Conservation (phyloP, 2,888 invertebrate genomes). For the Belgica antarctica region DNA sequence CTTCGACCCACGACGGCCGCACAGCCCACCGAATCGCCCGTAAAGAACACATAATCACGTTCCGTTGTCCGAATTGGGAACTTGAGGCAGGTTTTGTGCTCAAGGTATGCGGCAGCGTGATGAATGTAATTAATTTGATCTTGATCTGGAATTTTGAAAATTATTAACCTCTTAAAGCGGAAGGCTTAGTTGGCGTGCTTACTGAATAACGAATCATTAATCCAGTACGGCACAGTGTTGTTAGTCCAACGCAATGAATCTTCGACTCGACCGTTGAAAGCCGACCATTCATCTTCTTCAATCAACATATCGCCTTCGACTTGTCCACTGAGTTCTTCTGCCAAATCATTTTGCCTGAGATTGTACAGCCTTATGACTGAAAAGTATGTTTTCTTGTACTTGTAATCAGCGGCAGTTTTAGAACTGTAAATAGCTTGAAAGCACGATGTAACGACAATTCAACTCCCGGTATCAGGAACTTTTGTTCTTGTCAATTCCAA, state of each 20-base stretch:
- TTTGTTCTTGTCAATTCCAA: no score
- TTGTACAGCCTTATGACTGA: conserved; percentile 4
- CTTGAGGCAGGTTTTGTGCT: neutral
- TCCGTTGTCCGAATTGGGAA: conserved; percentile 17
- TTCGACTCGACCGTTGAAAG: conserved; percentile 49
- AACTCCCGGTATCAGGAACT: no score
- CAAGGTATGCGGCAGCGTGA: conserved; percentile 6
- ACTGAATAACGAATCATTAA: conserved; percentile 58
- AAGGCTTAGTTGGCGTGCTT: neutral
- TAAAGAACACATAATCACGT: conserved; percentile 20
- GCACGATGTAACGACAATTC: no score
- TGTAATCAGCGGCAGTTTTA: neutral
- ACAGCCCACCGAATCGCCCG: conserved; percentile 28
- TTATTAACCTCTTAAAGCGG: neutral
- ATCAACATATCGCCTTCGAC: conserved; percentile 73
- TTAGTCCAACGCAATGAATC: conserved; percentile 62
- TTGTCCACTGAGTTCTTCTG: conserved; percentile 72
- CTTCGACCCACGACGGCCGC: conserved; percentile 13
- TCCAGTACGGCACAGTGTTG: conserved; percentile 66
- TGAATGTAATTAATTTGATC: conserved; percentile 32
- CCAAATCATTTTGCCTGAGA: neutral
- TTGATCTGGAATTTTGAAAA: neutral
- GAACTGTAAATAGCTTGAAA: neutral
- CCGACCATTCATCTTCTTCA: conserved; percentile 51
- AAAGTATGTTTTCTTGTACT: neutral